Base-by-base conservation (phyloP, 2,888 invertebrate genomes). In the Ethmia dodecea region DNA sequence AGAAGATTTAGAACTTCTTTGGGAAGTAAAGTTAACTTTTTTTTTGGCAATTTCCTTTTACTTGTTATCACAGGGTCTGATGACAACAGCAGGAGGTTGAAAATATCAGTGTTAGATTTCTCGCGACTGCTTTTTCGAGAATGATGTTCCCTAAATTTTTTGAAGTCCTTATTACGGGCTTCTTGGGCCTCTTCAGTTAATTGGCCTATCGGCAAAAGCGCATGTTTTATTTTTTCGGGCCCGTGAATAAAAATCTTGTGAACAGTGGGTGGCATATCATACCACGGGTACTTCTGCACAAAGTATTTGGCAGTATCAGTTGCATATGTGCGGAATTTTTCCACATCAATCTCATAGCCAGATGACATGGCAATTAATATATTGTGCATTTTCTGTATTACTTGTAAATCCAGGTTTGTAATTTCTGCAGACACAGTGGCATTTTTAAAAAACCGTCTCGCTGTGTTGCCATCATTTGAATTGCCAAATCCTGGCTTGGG, bases 381-480 rank as follows among this genome's bases (percentile, higher is more conserved):
- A 5, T 20, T 15, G 25, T 26, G 25, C 10, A 37, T 25, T 27
- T 25, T 33, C 11, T 20, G 13, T 2, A 37, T 37, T 11, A 37
- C 14, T 15, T 30, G 8, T 10, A 25, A 2, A 37, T 32, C 22
- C 8, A 32, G 29, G 13, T 33, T 30, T 11, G 33, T 37, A n/a
- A 37, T 37, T 8, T 13, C 10, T 10, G 37, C 11, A 16, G 33
- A 11, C 9, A 4, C n/a, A 8, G 25, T 15, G 3, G 33, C 30
- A 14, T 37, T 22, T 4, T 13, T 26, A n/a, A 37, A 38, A 15
- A 33, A 38, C 34, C 34, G 14, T 14, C 38, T 29, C 2, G 20
- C 10, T 12, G 38, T 42, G 14, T 42, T 36, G 3, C 38, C 36
- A 16, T 28, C 28, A 26, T 33, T 34, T 5, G 33, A 18, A 14